Evolutionary conservation across 2,888 invertebrate genomes (phyloP).

Genomic region (Orchesellides sinensis): DNA sequence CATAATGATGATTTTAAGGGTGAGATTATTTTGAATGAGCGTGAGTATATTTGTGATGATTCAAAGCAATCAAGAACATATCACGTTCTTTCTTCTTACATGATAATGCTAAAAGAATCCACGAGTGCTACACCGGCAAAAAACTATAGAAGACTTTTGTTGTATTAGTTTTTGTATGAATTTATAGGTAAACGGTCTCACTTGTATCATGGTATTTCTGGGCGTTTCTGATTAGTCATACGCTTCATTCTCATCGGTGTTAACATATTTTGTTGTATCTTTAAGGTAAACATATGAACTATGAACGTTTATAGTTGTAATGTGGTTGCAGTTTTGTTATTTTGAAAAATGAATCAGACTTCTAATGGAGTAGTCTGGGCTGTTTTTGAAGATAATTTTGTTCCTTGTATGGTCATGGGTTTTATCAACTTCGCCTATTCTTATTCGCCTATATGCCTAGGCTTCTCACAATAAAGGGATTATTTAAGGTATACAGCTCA

Average conservation of each 20-base stretch:
- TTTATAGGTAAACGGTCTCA: not conserved
- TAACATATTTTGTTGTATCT: not conserved
- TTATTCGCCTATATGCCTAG: slow-evolving; percentile 4
- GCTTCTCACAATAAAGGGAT: not conserved
- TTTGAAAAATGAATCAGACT: not conserved
- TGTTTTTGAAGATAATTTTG: slow-evolving; percentile 9
- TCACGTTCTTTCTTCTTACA: not conserved
- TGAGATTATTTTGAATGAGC: not conserved
- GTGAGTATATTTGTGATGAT: not conserved
- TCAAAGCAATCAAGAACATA: not conserved
- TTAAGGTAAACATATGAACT: not conserved
- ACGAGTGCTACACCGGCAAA: too few species aligned
- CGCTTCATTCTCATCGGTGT: not conserved
- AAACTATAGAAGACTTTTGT: not conserved
- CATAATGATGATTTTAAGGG: not conserved
- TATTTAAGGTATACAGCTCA: not conserved
- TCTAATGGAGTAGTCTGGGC: not conserved
- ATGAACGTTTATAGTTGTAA: too few species aligned
- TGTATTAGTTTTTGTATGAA: not conserved
- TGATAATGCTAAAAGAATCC: not conserved
- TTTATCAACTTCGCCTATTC: slow-evolving; percentile 23
- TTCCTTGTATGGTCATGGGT: slow-evolving; percentile 27
- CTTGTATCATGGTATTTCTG: not conserved
- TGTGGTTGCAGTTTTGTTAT: too few species aligned
- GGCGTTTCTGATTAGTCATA: not conserved